Percentiles rank a stretch among this genome's conserved stretches.
phyloP scores from a whole-genome alignment of 2,888 invertebrate species.

The Emmelina monodactyla region DNA sequence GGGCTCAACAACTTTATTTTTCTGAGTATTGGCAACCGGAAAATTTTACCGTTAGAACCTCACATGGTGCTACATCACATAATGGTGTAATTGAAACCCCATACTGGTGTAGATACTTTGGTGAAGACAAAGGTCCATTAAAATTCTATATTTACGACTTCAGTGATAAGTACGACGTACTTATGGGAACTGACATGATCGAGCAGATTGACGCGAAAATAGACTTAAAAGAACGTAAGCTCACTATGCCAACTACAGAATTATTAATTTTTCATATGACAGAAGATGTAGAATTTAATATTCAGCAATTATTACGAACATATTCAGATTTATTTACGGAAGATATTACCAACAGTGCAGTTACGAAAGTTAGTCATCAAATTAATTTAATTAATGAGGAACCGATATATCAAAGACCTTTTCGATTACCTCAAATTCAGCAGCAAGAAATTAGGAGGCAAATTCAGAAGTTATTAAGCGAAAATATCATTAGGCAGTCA shows the following conservation, averaged over 20 bases:
- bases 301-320: slow-evolving; percentile 7
- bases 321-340: slow-evolving; percentile 11
- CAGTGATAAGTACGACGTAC: slow-evolving; percentile 8
- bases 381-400: slow-evolving; percentile 6
- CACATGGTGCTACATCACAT: slow-evolving; percentile 9
- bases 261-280: slow-evolving; percentile 10
- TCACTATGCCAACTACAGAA: background rate
- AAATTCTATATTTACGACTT: slow-evolving; percentile 7
- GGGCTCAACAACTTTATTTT: slow-evolving; percentile 7
- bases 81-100: background rate
- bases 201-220: background rate
- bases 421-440: slow-evolving; percentile 5
- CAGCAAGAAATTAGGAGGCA: slow-evolving; percentile 2
- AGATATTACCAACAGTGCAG: slow-evolving; percentile 3
- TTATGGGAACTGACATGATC: slow-evolving; percentile 13
- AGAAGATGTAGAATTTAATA: slow-evolving; percentile 6
- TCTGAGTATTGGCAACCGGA: slow-evolving; percentile 8
- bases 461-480: slow-evolving; percentile 1
- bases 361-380: slow-evolving; percentile 1
- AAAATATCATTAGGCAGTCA: slow-evolving; percentile 1
- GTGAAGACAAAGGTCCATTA: slow-evolving; percentile 2
- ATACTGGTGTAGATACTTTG: background rate
- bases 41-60: slow-evolving; percentile 11
- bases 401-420: slow-evolving; percentile 4
- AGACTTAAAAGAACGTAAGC: slow-evolving; percentile 4